phyloP scores from a whole-genome alignment of 1,140 invertebrate genomes.

The Drosophila navojoa region DNA sequence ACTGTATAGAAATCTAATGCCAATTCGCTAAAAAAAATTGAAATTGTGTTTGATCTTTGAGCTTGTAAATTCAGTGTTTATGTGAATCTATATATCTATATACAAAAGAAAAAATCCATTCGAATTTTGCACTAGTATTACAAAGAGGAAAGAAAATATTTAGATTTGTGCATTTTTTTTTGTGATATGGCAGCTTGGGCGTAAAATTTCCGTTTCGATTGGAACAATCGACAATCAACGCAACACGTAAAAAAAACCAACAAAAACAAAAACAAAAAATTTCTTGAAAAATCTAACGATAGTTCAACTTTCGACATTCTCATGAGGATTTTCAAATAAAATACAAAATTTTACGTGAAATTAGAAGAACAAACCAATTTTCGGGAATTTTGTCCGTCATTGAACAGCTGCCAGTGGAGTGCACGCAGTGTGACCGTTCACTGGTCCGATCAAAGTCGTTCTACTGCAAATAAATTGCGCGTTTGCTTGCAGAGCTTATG shows the following conservation, averaged over 20 bases:
- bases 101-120: too few species aligned
- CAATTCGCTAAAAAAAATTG: too few species aligned
- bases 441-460: background rate
- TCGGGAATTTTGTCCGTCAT: conserved; percentile 2
- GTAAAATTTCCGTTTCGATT: conserved; percentile 12
- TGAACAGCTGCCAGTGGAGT: conserved; percentile 25
- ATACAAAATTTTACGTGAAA: conserved; percentile 46
- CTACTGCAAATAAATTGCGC: conserved; percentile 31
- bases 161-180: conserved; percentile 3
- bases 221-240: conserved; percentile 10
- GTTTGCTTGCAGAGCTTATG: conserved; percentile 37
- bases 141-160: background rate
- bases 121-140: too few species aligned
- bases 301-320: conserved; percentile 32
- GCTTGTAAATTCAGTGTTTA: too few species aligned
- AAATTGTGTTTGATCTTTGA: too few species aligned
- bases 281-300: background rate
- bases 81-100: too few species aligned
- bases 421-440: conserved; percentile 19
- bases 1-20: too few species aligned
- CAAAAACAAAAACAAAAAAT: conserved; percentile 5
- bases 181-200: conserved; percentile 5
- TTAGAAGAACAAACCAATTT: conserved; percentile 12
- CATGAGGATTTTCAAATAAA: conserved; percentile 15
- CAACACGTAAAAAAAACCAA: conserved; percentile 6